Conservation (phyloP, 1,140 invertebrate species). For the Pseudobourletiella spinata region DNA sequence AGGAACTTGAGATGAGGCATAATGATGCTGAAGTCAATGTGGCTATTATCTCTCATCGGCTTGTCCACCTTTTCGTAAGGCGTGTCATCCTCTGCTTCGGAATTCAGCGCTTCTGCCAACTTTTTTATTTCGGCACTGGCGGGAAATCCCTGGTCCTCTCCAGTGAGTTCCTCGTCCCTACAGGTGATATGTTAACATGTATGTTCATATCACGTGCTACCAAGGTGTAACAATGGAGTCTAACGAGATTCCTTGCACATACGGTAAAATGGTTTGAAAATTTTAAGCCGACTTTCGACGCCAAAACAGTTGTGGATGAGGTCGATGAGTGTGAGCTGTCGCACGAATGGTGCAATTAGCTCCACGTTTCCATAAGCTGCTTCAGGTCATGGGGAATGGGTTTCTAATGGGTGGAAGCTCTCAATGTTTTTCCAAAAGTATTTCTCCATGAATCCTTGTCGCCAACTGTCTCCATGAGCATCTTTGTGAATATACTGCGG, state of each 20-base stretch:
- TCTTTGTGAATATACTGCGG: neutral
- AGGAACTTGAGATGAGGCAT: conserved; percentile 14
- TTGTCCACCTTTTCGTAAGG: neutral
- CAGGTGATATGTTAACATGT: neutral
- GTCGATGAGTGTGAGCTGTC: conserved; percentile 4
- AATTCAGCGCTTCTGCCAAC: neutral
- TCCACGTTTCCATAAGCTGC: conserved; percentile 9
- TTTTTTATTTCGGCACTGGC: neutral
- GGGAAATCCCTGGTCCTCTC: conserved; percentile 7
- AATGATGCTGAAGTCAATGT: conserved; percentile 22
- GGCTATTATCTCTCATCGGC: conserved; percentile 10
- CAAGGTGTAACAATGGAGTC: neutral
- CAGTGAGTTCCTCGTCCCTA: conserved; percentile 17
- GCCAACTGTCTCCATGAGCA: conserved; percentile 16
- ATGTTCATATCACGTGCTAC: neutral
- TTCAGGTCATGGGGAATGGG: too few relatives aligned
- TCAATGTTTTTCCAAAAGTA: conserved; percentile 16
- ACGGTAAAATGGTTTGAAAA: conserved; percentile 1
- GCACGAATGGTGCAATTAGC: neutral
- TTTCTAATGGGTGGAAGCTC: conserved; percentile 27
- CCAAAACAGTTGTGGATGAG: conserved; percentile 26
- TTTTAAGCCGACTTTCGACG: neutral
- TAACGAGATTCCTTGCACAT: neutral
- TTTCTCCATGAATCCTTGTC: conserved; percentile 19
- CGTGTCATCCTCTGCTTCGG: conserved; percentile 6